These are phyloP conservation scores for Gymnosoma rotundatum DNA, from an alignment of 2,888 invertebrate genomes.

Conservation along the genomic window DNA sequence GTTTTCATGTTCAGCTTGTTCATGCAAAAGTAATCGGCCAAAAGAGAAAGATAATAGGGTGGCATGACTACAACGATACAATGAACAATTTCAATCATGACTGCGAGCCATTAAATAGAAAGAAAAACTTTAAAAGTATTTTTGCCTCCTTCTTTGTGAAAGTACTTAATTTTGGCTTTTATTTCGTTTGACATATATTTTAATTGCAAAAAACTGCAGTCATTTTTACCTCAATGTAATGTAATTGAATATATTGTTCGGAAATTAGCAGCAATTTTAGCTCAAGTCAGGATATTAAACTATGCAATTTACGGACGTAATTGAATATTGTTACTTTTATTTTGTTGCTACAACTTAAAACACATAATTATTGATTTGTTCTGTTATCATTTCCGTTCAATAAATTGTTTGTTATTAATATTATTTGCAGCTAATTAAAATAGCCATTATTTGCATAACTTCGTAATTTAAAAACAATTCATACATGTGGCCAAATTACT, in stretches of 20 bases:
- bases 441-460: neutral
- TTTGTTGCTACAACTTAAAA: slow-evolving; percentile 4
- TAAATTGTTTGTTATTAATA: slow-evolving; percentile 35
- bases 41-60: slow-evolving; percentile 15
- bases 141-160: slow-evolving; percentile 30
- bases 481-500: too few relatives aligned
- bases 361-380: slow-evolving; percentile 39
- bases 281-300: slow-evolving; percentile 31
- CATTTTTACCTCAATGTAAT: slow-evolving; percentile 55
- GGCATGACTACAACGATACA: slow-evolving; percentile 1
- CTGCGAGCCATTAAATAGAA: slow-evolving; percentile 55
- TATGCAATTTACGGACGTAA: slow-evolving; percentile 15
- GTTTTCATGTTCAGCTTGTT: slow-evolving; percentile 59
- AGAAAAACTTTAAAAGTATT: slow-evolving; percentile 56
- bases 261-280: slow-evolving; percentile 65
- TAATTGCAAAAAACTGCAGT: slow-evolving; percentile 69
- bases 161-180: slow-evolving; percentile 37
- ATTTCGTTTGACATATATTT: slow-evolving; percentile 63
- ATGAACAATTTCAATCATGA: slow-evolving; percentile 45
- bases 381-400: slow-evolving; percentile 39
- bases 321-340: slow-evolving; percentile 26
- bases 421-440: neutral
- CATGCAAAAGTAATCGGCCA: slow-evolving; percentile 49
- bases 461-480: too few relatives aligned
- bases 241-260: slow-evolving; percentile 66